Evolutionary conservation across 2,113 vertebrate genomes (phyloP).

Genomic region (Diglossa brunneiventris): DNA sequence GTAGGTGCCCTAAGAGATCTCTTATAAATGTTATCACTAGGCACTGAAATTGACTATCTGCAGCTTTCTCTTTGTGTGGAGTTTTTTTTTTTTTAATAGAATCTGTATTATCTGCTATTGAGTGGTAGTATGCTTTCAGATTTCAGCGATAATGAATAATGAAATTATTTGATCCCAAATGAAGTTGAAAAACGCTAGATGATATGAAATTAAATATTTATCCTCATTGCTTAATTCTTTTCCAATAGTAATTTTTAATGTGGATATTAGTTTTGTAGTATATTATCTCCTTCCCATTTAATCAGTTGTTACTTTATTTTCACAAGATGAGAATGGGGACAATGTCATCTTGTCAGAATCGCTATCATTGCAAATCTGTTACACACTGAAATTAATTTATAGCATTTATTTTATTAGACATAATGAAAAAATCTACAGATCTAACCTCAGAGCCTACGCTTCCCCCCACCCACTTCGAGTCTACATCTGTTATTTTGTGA

Average conservation of each 20-base stretch:
- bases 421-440: not conserved
- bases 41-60: not conserved
- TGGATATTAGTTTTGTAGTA: not conserved
- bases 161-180: not conserved
- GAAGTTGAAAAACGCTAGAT: not conserved
- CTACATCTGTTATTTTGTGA: not conserved
- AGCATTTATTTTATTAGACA: not conserved
- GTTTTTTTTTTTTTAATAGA: not conserved
- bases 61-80: not conserved
- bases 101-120: not conserved
- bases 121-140: conserved; percentile 6
- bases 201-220: conserved; percentile 51
- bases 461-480: fast-evolving
- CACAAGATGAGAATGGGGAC: not conserved
- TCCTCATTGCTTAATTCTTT: not conserved
- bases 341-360: not conserved
- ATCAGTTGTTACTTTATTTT: conserved; percentile 8
- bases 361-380: not conserved
- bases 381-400: not conserved
- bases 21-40: conserved; percentile 6
- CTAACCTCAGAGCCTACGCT: not conserved
- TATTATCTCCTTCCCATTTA: not conserved
- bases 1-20: conserved; percentile 76
- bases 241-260: conserved; percentile 2
- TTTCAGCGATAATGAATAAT: conserved; percentile 3